These are phyloP conservation scores for Geotrypetes seraphini DNA, from an alignment of 2,797 vertebrate species.

Conservation along the genomic window DNA sequence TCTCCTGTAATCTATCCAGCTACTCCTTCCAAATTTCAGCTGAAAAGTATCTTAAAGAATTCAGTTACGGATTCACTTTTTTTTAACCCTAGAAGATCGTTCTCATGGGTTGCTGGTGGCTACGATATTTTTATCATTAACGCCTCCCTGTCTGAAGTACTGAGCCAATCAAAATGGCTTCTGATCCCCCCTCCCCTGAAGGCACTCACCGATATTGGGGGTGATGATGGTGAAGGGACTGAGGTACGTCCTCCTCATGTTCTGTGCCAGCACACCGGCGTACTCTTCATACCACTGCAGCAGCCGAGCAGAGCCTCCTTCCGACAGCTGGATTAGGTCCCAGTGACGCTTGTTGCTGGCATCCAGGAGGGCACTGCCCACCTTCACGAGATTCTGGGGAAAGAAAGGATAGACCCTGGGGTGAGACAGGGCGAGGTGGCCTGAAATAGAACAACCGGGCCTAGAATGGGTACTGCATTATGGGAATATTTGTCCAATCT, in stretches of 20 bases:
- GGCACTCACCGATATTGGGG: conserved; percentile 78
- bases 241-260: conserved; percentile 95
- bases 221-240: conserved; percentile 95
- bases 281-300: conserved; percentile 83
- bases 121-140: too few relatives aligned
- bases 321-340: conserved; percentile 86
- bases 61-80: too few relatives aligned
- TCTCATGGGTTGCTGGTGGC: too few relatives aligned
- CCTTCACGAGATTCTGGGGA: conserved; percentile 78
- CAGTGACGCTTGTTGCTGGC: conserved; percentile 72
- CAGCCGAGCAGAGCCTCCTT: conserved; percentile 78
- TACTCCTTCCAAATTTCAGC: too few relatives aligned
- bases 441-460: too few relatives aligned
- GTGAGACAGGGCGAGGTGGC: not conserved
- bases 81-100: too few relatives aligned
- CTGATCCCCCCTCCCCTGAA: rapidly evolving
- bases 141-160: too few relatives aligned
- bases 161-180: too few relatives aligned
- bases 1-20: too few relatives aligned
- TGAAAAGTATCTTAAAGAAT: too few relatives aligned
- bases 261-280: conserved; percentile 79
- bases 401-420: not conserved
- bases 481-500: too few relatives aligned
- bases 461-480: too few relatives aligned
- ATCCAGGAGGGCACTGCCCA: conserved; percentile 84